A percentile compares a stretch with the other conserved stretches of the same genome.
Conservation (phyloP, 2,797 vertebrate genomes). For the Notolepis coatsorum region DNA sequence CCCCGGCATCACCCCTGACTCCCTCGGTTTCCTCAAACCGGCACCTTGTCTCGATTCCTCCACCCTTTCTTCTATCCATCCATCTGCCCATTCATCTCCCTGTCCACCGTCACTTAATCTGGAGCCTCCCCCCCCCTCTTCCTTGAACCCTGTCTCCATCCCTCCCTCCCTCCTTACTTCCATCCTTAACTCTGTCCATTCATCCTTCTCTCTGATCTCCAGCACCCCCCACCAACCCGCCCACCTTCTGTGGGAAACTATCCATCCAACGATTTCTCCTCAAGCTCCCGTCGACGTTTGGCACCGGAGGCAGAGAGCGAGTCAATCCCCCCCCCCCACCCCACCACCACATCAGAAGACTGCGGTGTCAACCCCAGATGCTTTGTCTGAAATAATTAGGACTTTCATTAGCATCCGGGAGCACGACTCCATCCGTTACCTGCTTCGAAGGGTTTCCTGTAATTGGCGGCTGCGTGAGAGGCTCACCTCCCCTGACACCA, state of each 20-base stretch:
- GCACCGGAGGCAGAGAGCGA: constrained; percentile 32
- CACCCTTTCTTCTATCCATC: constrained; percentile 8
- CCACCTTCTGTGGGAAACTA: constrained; percentile 48
- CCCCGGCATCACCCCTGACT: too few relatives aligned
- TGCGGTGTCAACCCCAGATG: constrained; percentile 53
- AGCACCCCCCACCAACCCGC: constrained; percentile 29
- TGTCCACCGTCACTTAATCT: not conserved
- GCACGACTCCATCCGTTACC: constrained; percentile 50
- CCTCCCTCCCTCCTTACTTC: not conserved
- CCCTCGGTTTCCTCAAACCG: too few relatives aligned
- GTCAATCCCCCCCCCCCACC: constrained; percentile 63
- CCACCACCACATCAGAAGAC: too few relatives aligned
- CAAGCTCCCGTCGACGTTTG: constrained; percentile 52
- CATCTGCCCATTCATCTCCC: constrained; percentile 33
- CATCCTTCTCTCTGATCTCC: constrained; percentile 14
- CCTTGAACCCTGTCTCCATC: too few relatives aligned
- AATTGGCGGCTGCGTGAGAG: constrained; percentile 63
- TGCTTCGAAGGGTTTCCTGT: constrained; percentile 59
- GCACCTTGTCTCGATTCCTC: constrained; percentile 36
- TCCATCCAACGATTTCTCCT: constrained; percentile 64
- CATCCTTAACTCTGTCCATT: constrained; percentile 27
- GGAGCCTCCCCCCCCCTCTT: constrained; percentile 31
- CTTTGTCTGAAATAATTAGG: constrained; percentile 77
- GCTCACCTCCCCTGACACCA: constrained; percentile 48
- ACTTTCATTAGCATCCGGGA: constrained; percentile 66